Percentiles rank a stretch among this genome's conserved stretches.
phyloP scores from a whole-genome alignment of 2,113 vertebrate species.

The Rhodinocichla rosea region DNA sequence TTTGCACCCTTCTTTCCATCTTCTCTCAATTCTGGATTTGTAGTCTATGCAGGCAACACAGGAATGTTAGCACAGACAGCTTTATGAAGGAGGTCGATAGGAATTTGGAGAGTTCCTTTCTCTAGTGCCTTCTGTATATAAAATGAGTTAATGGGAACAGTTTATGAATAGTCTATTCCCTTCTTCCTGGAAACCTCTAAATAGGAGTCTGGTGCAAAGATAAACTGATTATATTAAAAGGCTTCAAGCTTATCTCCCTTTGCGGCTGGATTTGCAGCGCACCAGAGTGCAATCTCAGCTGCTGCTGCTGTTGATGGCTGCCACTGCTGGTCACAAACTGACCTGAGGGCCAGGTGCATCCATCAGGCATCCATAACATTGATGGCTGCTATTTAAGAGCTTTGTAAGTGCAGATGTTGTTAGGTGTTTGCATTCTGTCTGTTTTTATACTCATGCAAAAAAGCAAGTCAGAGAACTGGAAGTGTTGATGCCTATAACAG shows the following conservation, averaged over 20 bases:
- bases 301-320: not conserved
- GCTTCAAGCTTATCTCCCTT: not conserved
- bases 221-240: not conserved
- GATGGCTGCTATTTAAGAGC: not conserved
- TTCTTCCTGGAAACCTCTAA: not conserved
- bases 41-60: not conserved
- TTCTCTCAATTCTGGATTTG: not conserved
- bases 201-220: not conserved
- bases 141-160: conserved; percentile 14
- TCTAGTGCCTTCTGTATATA: not conserved
- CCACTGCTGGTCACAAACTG: not conserved
- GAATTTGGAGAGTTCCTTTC: not conserved
- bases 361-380: not conserved
- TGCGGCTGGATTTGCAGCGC: not conserved
- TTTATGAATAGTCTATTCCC: not conserved
- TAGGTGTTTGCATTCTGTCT: not conserved
- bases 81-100: not conserved
- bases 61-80: not conserved
- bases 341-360: not conserved
- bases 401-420: not conserved
- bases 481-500: conserved; percentile 2
- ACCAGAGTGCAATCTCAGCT: not conserved
- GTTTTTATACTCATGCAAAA: not conserved
- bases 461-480: not conserved
- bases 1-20: not conserved